Evolutionary conservation across 2,113 vertebrate genomes (phyloP).

Genomic region (Microtus montanus): DNA sequence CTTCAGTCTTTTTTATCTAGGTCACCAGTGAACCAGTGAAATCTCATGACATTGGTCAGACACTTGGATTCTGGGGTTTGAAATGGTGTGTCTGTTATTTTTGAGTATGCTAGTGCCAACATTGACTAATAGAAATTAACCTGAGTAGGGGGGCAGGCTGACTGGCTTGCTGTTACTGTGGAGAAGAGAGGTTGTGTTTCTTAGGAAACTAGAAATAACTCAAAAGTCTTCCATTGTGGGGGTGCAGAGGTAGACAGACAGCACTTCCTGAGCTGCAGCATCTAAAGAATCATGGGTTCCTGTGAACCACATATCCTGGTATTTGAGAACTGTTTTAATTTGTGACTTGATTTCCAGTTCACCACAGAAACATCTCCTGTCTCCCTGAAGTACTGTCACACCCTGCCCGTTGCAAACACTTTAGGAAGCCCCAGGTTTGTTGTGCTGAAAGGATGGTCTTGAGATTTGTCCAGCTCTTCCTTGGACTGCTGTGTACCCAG

Average conservation of each 20-base stretch:
- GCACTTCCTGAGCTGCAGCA: not conserved
- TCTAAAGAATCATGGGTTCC: not conserved
- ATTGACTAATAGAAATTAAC: not conserved
- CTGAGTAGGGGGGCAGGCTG: not conserved
- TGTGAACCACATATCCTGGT: not conserved
- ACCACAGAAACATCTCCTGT: not conserved
- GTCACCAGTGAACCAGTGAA: not conserved
- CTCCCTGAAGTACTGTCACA: not conserved
- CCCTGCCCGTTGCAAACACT: not conserved
- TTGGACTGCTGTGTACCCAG: rapidly evolving
- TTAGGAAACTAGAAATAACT: not conserved
- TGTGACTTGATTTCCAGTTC: not conserved
- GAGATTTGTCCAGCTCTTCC: not conserved
- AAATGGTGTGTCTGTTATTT: not conserved
- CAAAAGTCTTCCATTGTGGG: not conserved
- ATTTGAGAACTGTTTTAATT: not conserved
- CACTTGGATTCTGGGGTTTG: not conserved
- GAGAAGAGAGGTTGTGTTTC: not conserved
- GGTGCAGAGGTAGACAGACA: not conserved
- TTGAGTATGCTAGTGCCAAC: too few relatives aligned
- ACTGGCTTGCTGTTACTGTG: not conserved
- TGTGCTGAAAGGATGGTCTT: not conserved
- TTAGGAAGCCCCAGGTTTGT: not conserved
- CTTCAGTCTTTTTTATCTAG: not conserved
- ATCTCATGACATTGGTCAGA: not conserved